Evolutionary conservation across 2,113 vertebrate species (phyloP).

Genomic region (Pseudonaja textilis): DNA sequence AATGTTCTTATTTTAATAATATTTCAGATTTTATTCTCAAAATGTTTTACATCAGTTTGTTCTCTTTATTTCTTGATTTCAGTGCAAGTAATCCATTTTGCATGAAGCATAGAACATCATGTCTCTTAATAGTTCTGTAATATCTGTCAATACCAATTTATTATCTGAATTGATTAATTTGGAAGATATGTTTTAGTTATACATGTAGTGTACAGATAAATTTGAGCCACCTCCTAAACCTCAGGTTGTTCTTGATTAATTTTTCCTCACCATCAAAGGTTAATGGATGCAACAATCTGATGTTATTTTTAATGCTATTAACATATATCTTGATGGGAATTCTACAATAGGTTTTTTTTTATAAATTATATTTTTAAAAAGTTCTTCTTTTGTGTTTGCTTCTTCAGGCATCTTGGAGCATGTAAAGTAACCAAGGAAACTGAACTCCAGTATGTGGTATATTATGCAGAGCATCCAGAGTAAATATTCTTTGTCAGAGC

Average conservation of each 20-base stretch:
- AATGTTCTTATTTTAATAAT: not conserved
- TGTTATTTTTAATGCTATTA: not conserved
- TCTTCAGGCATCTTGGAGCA: constrained; percentile 62
- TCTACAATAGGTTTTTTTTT: not conserved
- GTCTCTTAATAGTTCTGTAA: not conserved
- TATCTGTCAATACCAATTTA: not conserved
- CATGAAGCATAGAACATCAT: not conserved
- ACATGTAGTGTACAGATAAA: not conserved
- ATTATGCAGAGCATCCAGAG: constrained; percentile 97
- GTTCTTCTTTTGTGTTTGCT: not conserved
- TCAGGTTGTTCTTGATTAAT: not conserved
- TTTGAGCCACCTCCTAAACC: not conserved
- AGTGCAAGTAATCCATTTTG: not conserved
- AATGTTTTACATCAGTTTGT: not conserved
- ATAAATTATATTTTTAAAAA: not conserved
- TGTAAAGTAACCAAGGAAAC: constrained; percentile 52
- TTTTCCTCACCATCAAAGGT: not conserved
- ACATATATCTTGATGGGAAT: not conserved
- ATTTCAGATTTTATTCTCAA: not conserved
- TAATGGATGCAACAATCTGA: not conserved
- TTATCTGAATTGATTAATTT: not conserved
- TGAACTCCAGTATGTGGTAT: constrained; percentile 77
- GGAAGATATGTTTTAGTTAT: not conserved
- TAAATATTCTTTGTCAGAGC: constrained; percentile 94
- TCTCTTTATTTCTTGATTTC: not conserved